These are phyloP conservation scores for Aphelenchoides avenae DNA, from an alignment of 1,140 invertebrate species.

Conservation along the genomic window DNA sequence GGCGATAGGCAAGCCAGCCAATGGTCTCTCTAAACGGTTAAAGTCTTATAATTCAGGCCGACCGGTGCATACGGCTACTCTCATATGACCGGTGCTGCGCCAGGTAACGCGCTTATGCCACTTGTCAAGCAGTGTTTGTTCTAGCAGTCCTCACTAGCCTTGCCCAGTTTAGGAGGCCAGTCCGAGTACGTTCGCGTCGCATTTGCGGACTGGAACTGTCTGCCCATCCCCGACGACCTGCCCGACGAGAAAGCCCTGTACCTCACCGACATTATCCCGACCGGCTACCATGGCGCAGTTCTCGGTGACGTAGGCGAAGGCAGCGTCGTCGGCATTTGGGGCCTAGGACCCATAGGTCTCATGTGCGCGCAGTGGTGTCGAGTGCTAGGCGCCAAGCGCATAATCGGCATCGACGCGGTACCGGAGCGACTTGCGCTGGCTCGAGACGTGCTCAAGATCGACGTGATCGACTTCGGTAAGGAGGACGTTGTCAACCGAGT, in stretches of 20 bases:
- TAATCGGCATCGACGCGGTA: conserved; percentile 26
- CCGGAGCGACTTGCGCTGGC: conserved; percentile 20
- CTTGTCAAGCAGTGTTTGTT: too few species aligned
- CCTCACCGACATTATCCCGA: conserved; percentile 30
- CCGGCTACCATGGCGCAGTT: conserved; percentile 24
- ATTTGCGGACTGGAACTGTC: conserved; percentile 31
- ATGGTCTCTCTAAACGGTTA: too few species aligned
- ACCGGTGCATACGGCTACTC: conserved; percentile 29
- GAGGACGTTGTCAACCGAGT: conserved; percentile 8
- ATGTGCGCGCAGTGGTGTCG: conserved; percentile 33
- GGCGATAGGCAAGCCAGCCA: conserved; percentile 15
- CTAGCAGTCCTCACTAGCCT: background rate
- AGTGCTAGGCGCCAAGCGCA: conserved; percentile 13
- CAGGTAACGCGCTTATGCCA: conserved; percentile 6
- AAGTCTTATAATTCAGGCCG: too few species aligned
- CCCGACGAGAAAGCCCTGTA: conserved; percentile 32
- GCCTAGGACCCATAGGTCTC: conserved; percentile 20
- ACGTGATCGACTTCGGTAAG: conserved; percentile 30
- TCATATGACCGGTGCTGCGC: conserved; percentile 24
- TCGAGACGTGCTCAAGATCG: conserved; percentile 18
- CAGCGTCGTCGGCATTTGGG: conserved; percentile 28
- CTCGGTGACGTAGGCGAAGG: conserved; percentile 26
- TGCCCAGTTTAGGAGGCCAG: conserved; percentile 10
- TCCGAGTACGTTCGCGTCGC: conserved; percentile 31
- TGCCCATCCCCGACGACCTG: conserved; percentile 24